Conservation (phyloP, 2,888 invertebrate genomes). For the Drosophila antonietae region DNA sequence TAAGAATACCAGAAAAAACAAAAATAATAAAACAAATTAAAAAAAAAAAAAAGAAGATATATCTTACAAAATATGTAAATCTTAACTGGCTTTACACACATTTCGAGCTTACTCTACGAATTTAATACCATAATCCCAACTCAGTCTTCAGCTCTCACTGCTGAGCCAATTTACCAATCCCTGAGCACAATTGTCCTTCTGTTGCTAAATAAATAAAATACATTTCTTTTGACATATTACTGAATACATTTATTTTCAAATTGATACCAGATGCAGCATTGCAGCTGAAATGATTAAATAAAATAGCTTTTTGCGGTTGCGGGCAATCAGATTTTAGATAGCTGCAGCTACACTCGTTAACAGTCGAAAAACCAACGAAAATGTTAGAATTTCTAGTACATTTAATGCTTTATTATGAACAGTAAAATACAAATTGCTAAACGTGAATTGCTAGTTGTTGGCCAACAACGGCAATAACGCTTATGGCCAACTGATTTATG, state of each 20-base stretch:
- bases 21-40: no score
- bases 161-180: background rate
- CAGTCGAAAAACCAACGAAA: constrained; percentile 12
- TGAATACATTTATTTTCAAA: background rate
- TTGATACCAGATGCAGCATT: background rate
- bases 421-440: constrained; percentile 32
- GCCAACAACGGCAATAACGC: constrained; percentile 36
- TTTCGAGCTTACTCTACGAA: background rate
- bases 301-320: constrained; percentile 37
- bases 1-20: no score
- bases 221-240: background rate
- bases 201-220: background rate
- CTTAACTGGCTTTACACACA: background rate
- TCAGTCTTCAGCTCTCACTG: background rate
- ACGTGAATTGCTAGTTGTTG: constrained; percentile 21
- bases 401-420: constrained; percentile 49
- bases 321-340: constrained; percentile 1
- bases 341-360: constrained; percentile 8
- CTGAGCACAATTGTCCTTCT: background rate
- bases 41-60: no score
- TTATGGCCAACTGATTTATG: constrained; percentile 46
- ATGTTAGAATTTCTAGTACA: constrained; percentile 14
- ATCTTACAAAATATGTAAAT: no score
- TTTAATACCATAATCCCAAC: background rate
- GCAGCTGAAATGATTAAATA: constrained; percentile 15